These are phyloP conservation scores for Iguana delicatissima DNA, from an alignment of 2,797 vertebrate genomes.

Conservation along the genomic window DNA sequence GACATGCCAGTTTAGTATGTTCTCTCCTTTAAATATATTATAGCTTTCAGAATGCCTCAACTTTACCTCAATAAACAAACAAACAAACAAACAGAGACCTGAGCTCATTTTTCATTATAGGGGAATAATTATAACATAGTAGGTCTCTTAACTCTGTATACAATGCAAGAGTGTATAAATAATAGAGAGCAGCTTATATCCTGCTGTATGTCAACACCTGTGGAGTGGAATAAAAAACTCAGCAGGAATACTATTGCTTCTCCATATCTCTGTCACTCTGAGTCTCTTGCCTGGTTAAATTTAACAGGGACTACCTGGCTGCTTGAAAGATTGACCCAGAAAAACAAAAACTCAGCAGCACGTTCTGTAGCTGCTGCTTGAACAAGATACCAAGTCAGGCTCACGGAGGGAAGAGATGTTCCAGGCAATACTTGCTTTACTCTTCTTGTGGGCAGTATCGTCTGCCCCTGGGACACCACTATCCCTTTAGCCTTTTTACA, in stretches of 20 bases:
- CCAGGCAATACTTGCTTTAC: not conserved
- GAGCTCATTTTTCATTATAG: too few species aligned
- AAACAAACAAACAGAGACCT: not conserved
- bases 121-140: too few species aligned
- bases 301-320: not conserved
- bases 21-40: too few species aligned
- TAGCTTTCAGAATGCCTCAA: not conserved
- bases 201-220: not conserved
- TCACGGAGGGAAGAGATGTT: not conserved
- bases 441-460: not conserved
- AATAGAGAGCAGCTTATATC: not conserved
- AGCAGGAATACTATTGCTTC: not conserved
- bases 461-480: not conserved
- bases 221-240: not conserved
- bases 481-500: not conserved
- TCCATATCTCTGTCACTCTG: not conserved
- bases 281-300: not conserved
- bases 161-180: not conserved
- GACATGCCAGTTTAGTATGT: too few species aligned
- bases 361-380: not conserved
- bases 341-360: not conserved
- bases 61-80: not conserved
- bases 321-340: not conserved
- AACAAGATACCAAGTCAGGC: not conserved
- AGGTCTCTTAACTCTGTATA: not conserved